phyloP scores from a whole-genome alignment of 2,888 invertebrate species.

The Ormyrus thymus region DNA sequence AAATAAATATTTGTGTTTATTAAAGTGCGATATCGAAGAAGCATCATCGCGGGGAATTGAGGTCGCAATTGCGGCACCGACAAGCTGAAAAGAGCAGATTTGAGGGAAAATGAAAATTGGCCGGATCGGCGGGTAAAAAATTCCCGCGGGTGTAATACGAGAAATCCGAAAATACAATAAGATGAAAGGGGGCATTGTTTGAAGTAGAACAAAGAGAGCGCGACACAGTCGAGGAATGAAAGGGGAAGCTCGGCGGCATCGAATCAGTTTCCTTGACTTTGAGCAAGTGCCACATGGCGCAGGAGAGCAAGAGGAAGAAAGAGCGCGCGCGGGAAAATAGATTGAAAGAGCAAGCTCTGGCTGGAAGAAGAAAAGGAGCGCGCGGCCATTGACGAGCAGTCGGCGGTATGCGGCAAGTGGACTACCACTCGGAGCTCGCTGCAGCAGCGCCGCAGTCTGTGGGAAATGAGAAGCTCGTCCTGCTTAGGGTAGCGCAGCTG shows the following conservation, averaged over 20 bases:
- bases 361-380: neutral
- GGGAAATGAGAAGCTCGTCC: constrained; percentile 40
- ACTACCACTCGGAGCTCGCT: constrained; percentile 3
- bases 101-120: too few species aligned
- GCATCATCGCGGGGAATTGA: too few species aligned
- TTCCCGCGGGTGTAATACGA: neutral
- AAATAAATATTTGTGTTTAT: too few species aligned
- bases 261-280: constrained; percentile 52
- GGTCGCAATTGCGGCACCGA: too few species aligned
- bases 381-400: constrained; percentile 1
- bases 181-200: constrained; percentile 35
- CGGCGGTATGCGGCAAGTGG: neutral
- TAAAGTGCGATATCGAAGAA: too few species aligned
- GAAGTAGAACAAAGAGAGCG: constrained; percentile 22
- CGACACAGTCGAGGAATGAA: neutral
- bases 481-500: constrained; percentile 15
- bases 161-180: constrained; percentile 27
- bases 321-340: neutral
- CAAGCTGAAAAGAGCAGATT: too few species aligned
- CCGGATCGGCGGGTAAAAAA: too few species aligned
- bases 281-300: constrained; percentile 34
- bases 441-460: neutral
- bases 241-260: constrained; percentile 28
- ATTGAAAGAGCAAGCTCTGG: neutral
- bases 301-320: neutral